Conservation (phyloP, 2,888 invertebrate species). For the Drosophila emarginata region DNA sequence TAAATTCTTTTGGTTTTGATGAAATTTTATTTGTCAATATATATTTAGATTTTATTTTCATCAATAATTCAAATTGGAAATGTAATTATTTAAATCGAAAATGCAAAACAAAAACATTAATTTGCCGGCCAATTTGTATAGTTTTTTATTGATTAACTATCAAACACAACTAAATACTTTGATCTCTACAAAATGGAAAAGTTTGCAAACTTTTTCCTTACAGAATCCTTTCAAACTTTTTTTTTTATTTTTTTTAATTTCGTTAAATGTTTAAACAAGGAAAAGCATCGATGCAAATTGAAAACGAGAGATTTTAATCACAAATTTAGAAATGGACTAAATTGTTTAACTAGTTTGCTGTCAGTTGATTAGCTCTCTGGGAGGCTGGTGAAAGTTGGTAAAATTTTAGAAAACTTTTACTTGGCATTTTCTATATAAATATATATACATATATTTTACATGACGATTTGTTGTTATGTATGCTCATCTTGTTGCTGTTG, state of each 20-base stretch:
- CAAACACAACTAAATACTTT: background rate
- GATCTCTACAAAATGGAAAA: too few species aligned
- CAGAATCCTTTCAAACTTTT: background rate
- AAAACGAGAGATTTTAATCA: background rate
- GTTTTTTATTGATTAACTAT: background rate
- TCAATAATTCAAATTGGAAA: background rate
- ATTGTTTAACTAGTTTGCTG: conserved; percentile 8
- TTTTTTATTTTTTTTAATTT: background rate
- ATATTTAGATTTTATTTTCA: background rate
- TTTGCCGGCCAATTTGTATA: too few species aligned
- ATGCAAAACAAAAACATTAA: background rate
- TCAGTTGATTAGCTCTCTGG: conserved; percentile 51
- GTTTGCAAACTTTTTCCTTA: background rate
- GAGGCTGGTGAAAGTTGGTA: background rate
- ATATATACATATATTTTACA: conserved; percentile 22
- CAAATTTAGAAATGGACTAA: background rate
- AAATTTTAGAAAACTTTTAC: conserved; percentile 36
- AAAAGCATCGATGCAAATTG: background rate
- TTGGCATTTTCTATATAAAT: conserved; percentile 2
- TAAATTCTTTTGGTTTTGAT: background rate
- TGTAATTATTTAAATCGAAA: background rate
- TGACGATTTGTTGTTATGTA: background rate
- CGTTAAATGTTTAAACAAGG: background rate
- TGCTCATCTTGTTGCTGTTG: conserved; percentile 21
- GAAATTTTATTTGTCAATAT: background rate